Base-by-base conservation (phyloP, 2,888 invertebrate genomes). In the Coenonympha arcania region DNA sequence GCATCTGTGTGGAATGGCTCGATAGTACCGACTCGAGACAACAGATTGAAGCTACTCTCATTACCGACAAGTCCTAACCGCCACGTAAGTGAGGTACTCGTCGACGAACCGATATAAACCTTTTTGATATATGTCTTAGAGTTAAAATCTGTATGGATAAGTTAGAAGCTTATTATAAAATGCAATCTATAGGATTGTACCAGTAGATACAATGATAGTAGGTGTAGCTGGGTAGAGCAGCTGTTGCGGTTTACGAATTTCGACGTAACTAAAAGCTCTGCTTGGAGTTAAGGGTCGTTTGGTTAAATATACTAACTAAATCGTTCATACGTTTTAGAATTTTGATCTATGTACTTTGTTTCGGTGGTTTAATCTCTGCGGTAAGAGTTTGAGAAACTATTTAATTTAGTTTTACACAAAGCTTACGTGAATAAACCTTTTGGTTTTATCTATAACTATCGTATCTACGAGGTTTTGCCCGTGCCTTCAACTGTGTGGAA, bases 211-310 rank as follows among this genome's bases (percentile, higher is more conserved):
- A 71, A 69, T 72, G 71, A 73, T 73, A 69, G 69, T 52, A 52
- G 50, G 76, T 64, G 67, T 70, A 69, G n/a, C n/a, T 52, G 50
- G 50, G 76, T 64, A 67, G 69, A 69, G 74, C 85, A 84, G 84
- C 79, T 85, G 85, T 76, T 82, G 83, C 66, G 85, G 84, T 81
- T 72, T 74, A 66, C 72, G 72, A 82, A 80, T 82, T 82, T 81
- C 73, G 65, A 68, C 69, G 73, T 73, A 76, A 79, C 81, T 83
- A 78, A 80, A 79, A 82, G 79, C 81, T 74, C 68, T 64, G 64
- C 63, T 64, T 54, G 59, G 68, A 73, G 73, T 76, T 76, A 69
- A 68, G 65, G 68, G 64, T 64, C 60, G 66, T 62, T 62, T 65
- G 62, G 58, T 50, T 54, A 54, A 54, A 57, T 51, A 49, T 28